phyloP scores from a whole-genome alignment of 2,888 invertebrate genomes.

The Pterostichus niger region DNA sequence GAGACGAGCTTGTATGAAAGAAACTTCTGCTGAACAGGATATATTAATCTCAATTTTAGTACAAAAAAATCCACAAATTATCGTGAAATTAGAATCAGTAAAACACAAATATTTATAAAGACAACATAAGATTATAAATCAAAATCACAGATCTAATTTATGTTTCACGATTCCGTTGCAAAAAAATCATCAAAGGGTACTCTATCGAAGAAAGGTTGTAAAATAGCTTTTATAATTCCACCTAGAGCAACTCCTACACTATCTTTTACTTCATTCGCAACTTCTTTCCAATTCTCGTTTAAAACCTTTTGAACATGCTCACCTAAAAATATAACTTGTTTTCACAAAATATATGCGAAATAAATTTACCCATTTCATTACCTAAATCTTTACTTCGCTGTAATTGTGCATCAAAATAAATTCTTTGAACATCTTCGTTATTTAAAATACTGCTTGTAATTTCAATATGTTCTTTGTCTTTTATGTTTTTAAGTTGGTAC shows the following conservation, averaged over 20 bases:
- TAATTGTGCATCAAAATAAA: slow-evolving; percentile 14
- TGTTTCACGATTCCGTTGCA: neutral
- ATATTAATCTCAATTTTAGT: neutral
- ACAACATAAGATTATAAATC: neutral
- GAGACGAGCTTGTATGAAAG: too few species aligned
- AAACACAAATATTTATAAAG: too few species aligned
- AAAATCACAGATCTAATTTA: neutral
- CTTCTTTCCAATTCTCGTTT: slow-evolving; percentile 32
- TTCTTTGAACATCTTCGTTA: slow-evolving; percentile 1
- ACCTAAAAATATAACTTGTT: slow-evolving; percentile 7
- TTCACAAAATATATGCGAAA: neutral
- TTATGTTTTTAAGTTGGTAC: slow-evolving; percentile 12
- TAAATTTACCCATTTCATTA: neutral
- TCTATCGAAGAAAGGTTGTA: slow-evolving; percentile 38
- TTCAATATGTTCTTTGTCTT: slow-evolving; percentile 19
- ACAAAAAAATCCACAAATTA: neutral
- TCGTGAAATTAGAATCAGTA: too few species aligned
- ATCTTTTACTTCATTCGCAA: slow-evolving; percentile 18
- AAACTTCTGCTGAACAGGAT: too few species aligned
- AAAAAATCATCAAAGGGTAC: slow-evolving; percentile 17
- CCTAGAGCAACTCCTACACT: slow-evolving; percentile 33
- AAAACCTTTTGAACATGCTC: neutral
- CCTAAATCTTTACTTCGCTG: slow-evolving; percentile 4
- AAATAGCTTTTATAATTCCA: neutral
- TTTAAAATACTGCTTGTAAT: neutral